phyloP scores from a whole-genome alignment of 2,797 vertebrate species.

The Phoeniculus purpureus region DNA sequence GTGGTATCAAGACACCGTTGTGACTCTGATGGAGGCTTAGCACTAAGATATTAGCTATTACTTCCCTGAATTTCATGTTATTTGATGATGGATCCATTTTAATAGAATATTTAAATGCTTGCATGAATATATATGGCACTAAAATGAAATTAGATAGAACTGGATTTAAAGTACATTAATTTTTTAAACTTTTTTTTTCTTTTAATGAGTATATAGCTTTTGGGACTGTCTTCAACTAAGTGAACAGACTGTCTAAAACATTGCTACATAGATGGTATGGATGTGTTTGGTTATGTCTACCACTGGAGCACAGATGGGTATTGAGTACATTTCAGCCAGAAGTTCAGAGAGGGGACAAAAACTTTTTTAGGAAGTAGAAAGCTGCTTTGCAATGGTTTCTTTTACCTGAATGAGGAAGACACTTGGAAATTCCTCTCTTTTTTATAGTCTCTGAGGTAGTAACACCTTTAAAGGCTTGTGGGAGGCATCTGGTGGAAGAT shows the following conservation, averaged over 20 bases:
- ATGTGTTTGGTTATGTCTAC: not conserved
- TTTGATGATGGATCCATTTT: conserved; percentile 72
- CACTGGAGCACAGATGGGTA: not conserved
- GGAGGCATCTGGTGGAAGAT: not conserved
- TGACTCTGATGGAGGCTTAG: conserved; percentile 75
- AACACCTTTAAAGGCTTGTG: not conserved
- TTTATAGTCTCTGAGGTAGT: not conserved
- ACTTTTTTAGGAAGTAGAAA: not conserved
- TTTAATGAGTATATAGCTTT: not conserved
- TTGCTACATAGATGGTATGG: not conserved
- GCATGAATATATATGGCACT: conserved; percentile 52
- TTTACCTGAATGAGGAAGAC: not conserved
- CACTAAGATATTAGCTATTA: conserved; percentile 73
- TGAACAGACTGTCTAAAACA: not conserved
- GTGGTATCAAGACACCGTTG: conserved; percentile 67
- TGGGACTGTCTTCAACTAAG: conserved; percentile 28
- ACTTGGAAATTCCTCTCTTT: not conserved
- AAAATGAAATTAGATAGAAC: conserved; percentile 56
- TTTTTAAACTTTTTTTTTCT: conserved; percentile 9
- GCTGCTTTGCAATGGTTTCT: not conserved
- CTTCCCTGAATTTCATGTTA: conserved; percentile 66
- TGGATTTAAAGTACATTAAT: conserved; percentile 64
- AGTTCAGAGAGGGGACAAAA: not conserved
- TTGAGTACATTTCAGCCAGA: not conserved
- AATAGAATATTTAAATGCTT: conserved; percentile 76